These are phyloP conservation scores for Chaetorhynchus papuensis DNA, from an alignment of 2,113 vertebrate genomes.

Conservation along the genomic window DNA sequence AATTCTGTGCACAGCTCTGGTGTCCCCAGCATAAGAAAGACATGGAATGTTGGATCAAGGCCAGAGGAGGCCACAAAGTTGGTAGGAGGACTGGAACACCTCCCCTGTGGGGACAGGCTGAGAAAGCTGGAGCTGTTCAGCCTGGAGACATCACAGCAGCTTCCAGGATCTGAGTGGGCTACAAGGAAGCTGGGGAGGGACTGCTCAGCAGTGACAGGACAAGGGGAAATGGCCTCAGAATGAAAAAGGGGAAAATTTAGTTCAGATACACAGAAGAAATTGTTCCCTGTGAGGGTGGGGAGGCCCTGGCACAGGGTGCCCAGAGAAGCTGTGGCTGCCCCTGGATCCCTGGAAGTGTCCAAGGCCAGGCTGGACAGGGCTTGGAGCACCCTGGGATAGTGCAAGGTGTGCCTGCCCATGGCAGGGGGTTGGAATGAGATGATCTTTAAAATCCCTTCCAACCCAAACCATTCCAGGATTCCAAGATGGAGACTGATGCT, in stretches of 20 bases:
- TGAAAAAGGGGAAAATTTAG: not conserved
- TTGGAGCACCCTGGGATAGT: rapidly evolving
- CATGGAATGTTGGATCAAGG: not conserved
- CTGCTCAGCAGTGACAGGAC: not conserved
- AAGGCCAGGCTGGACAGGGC: rapidly evolving
- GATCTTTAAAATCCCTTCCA: not conserved
- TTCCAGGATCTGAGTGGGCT: not conserved
- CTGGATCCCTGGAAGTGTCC: not conserved
- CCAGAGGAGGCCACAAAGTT: not conserved
- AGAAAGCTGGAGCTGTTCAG: not conserved
- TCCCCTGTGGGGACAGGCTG: not conserved
- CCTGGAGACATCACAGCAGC: not conserved
- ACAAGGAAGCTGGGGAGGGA: not conserved
- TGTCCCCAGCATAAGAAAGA: not conserved
- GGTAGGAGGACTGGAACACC: not conserved
- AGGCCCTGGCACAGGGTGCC: not conserved
- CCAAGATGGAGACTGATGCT: not conserved
- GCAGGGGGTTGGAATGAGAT: not conserved
- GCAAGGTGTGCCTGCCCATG: not conserved
- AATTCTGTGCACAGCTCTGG: not conserved
- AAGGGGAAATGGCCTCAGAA: not conserved
- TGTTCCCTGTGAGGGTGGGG: rapidly evolving
- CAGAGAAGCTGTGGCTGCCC: not conserved
- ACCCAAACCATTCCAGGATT: not conserved
- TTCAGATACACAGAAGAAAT: not conserved